Evolutionary conservation across 2,888 invertebrate genomes (phyloP), one percentile per base, ranked within the genome.

Genomic region (Troilus luridus): DNA sequence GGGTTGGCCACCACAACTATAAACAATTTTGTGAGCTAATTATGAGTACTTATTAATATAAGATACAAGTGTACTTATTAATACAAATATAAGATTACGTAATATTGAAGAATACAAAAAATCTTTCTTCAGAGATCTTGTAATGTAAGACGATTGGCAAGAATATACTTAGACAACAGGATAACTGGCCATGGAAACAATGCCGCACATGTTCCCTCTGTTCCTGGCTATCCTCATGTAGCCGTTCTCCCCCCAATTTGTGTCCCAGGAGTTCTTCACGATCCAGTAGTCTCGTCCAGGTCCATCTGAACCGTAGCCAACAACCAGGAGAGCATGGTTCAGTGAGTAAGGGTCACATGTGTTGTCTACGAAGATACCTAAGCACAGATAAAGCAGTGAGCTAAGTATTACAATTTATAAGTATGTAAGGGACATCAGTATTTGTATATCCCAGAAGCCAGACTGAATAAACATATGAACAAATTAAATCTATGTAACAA

Each of bases 291-390:
- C 89, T 21, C 67, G 64, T 54, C 89, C 89, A 17, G 17, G 6
- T 27, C 17, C 41, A 5, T 11, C 56, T 11, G 89, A 60, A 14
- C 89, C 89, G 12, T 27, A 89, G 12, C 89, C 89, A 5, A 89
- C 89, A 54, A 89, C 64, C 7, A 89, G 54, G 21, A 89, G 67
- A n/a, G 64, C 89, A 56, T 89, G 89, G 89, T 89, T 89, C 14
- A 89, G n/a, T 0, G 8, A 0, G 59, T 10, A 27, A 7, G 64
- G 89, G n/a, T 67, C 24, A n/a, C 89, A 89, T 1, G 62, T 12
- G 5, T 41, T 7, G 7, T 89, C 67, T 3, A 19, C 21, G 27
- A 64, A 89, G n/a, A 89, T 67, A 54, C 67, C 89, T 89, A 19
- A 41, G 72, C 14, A 27, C 17, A 41, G 9, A 77, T 12, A 67